Evolutionary conservation across 2,888 invertebrate species (phyloP).

Genomic region (Acanthosepion lycidas): DNA sequence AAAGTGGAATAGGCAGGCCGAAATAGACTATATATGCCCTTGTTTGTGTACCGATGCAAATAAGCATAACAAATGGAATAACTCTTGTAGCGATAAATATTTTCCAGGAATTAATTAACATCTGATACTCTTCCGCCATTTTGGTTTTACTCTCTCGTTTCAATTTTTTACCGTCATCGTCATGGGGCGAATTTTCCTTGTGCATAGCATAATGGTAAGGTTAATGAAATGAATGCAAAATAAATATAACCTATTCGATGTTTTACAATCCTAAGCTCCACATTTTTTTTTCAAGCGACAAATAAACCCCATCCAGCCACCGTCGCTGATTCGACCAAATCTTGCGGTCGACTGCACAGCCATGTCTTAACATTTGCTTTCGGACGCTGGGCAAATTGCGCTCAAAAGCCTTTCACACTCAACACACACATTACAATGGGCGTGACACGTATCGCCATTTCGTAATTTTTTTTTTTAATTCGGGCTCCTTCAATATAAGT

Average conservation of each 20-base stretch:
- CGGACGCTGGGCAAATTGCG: background rate
- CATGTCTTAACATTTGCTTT: background rate
- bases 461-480: background rate
- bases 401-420: background rate
- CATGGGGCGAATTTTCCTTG: background rate
- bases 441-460: background rate
- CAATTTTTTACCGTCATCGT: background rate
- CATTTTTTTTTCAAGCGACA: background rate
- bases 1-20: background rate
- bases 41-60: background rate
- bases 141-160: background rate
- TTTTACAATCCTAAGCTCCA: background rate
- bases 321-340: background rate
- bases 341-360: background rate
- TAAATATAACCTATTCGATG: background rate
- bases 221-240: background rate
- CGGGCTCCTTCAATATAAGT: background rate
- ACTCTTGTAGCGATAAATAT: background rate
- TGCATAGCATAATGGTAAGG: background rate
- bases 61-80: background rate
- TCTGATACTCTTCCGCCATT: background rate
- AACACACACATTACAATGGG: background rate
- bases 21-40: background rate
- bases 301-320: background rate
- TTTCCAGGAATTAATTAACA: slow-evolving; percentile 6